phyloP scores from a whole-genome alignment of 1,140 invertebrate species.

The Drosophila subpulchrella region DNA sequence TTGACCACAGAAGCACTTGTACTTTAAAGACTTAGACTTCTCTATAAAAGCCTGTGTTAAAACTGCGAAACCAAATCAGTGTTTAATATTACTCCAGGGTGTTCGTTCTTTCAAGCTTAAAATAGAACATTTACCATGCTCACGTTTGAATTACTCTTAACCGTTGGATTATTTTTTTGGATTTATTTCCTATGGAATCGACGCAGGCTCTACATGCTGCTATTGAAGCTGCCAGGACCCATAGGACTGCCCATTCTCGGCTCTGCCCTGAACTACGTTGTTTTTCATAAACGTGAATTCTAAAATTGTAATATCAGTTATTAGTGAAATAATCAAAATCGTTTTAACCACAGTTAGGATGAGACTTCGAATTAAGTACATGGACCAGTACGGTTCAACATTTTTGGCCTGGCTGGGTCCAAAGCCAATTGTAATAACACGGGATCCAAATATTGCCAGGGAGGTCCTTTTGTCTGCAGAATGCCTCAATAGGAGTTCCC shows the following conservation, averaged over 20 bases:
- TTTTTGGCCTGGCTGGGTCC: conserved; percentile 56
- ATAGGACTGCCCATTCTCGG: conserved; percentile 59
- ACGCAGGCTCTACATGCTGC: conserved; percentile 55
- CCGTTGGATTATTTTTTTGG: conserved; percentile 33
- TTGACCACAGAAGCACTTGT: not conserved
- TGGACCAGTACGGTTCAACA: conserved; percentile 43
- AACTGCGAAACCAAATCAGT: conserved; percentile 1
- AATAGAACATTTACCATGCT: conserved; percentile 7
- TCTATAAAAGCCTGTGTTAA: conserved; percentile 9
- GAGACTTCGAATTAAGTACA: not conserved
- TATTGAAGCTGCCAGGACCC: conserved; percentile 56
- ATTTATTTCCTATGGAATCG: conserved; percentile 70
- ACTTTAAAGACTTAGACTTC: not conserved
- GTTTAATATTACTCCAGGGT: not conserved
- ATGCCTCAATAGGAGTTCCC: conserved; percentile 38
- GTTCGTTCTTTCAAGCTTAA: not conserved
- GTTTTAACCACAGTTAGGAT: not conserved
- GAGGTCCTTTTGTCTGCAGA: conserved; percentile 54
- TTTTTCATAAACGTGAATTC: conserved; percentile 20
- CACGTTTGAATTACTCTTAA: conserved; percentile 6
- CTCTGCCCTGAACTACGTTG: not conserved
- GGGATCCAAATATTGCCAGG: conserved; percentile 46
- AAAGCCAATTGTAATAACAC: conserved; percentile 35
- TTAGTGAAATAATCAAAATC: not conserved
- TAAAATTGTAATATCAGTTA: rapidly evolving